Evolutionary conservation across 2,113 vertebrate species (phyloP).

Genomic region (Tyrannus savana): DNA sequence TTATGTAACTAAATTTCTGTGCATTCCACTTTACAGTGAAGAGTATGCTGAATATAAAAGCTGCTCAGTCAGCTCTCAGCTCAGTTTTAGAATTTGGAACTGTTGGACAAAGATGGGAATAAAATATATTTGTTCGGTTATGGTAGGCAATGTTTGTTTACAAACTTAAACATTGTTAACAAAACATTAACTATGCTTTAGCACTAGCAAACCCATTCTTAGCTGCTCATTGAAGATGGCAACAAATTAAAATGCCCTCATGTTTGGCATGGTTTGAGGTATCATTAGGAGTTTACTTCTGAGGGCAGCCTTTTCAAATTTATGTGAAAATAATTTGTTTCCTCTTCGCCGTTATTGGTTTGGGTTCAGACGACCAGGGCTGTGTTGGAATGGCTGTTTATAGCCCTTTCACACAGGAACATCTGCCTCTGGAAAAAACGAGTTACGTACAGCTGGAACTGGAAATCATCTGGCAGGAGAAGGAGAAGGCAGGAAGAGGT

Average conservation of each 20-base stretch:
- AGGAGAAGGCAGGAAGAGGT: constrained; percentile 1
- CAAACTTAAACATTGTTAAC: neutral
- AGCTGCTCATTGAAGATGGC: neutral
- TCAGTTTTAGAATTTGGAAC: neutral
- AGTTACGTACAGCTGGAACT: neutral
- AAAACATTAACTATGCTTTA: neutral
- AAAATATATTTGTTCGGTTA: neutral
- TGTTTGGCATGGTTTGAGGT: neutral
- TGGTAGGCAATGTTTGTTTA: neutral
- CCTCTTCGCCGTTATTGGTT: neutral
- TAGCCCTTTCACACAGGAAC: neutral
- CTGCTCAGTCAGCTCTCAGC: neutral
- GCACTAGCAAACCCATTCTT: neutral
- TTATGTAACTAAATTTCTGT: neutral
- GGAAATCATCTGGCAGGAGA: neutral
- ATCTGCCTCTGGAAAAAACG: neutral
- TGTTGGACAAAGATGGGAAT: neutral
- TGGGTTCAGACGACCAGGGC: neutral
- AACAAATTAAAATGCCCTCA: neutral
- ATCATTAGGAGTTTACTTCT: neutral
- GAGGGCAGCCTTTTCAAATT: neutral
- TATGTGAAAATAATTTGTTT: neutral
- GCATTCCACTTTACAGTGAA: neutral
- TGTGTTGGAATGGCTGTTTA: neutral
- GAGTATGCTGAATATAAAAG: neutral